Conservation (phyloP, 2,797 vertebrate genomes). For the Acanthornis magna region DNA sequence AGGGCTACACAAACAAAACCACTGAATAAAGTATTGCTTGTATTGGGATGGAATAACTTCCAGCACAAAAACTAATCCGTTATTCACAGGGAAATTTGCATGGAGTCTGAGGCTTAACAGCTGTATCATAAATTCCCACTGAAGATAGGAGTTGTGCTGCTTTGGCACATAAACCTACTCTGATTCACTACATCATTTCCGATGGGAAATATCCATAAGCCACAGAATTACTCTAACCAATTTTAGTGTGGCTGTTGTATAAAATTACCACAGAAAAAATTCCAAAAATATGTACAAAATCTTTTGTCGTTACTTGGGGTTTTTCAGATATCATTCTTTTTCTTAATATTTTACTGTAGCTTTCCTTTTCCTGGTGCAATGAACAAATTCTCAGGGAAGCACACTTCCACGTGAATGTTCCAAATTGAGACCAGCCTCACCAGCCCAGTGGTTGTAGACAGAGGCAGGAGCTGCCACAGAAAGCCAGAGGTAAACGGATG, state of each 20-base stretch:
- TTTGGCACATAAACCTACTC: neutral
- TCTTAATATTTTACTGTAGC: neutral
- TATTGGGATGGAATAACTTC: neutral
- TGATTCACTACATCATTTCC: neutral
- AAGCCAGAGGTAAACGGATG: neutral
- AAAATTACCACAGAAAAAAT: neutral
- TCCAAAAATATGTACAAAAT: rapidly evolving
- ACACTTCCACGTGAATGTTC: neutral
- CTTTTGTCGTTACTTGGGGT: rapidly evolving
- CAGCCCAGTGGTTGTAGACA: neutral
- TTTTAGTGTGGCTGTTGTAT: neutral
- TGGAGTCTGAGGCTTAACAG: neutral
- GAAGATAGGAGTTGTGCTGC: neutral
- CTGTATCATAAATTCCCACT: neutral
- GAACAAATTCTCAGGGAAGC: neutral
- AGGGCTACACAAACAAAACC: neutral
- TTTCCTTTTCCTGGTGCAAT: neutral
- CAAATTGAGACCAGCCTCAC: neutral
- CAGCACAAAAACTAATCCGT: neutral
- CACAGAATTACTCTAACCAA: neutral
- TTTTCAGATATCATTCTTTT: neutral
- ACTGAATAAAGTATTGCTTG: neutral
- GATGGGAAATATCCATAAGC: neutral
- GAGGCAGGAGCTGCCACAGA: neutral
- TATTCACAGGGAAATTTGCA: neutral